A percentile compares a stretch with the other conserved stretches of the same genome.
phyloP scores from a whole-genome alignment of 2,888 invertebrate species.

The Rugalucina vietnamica region DNA sequence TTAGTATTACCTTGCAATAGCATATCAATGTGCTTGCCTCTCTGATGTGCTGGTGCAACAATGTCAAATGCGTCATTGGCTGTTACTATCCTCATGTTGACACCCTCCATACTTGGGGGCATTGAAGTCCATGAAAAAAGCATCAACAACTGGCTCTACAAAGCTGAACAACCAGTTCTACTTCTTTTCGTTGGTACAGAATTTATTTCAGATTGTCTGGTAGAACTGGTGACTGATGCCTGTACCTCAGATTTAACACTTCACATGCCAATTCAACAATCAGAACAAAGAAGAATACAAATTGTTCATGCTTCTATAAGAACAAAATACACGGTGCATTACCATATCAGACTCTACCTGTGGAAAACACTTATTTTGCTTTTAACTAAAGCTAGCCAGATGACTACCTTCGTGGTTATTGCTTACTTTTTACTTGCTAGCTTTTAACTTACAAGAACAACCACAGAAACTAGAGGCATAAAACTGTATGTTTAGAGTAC shows the following conservation, averaged over 20 bases:
- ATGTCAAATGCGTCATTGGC: not conserved
- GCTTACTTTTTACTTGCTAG: too few species aligned
- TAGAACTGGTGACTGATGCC: not conserved
- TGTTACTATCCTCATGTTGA: not conserved
- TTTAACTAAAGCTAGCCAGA: too few species aligned
- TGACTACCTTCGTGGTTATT: too few species aligned
- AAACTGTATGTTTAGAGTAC: too few species aligned
- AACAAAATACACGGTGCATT: too few species aligned
- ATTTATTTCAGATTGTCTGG: constrained; percentile 3
- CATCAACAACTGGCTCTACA: constrained; percentile 14
- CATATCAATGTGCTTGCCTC: constrained; percentile 14
- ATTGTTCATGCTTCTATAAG: too few species aligned
- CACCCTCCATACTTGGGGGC: not conserved
- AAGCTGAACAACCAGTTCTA: not conserved
- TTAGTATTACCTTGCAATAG: constrained; percentile 15
- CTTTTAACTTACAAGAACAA: too few species aligned
- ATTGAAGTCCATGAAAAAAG: not conserved
- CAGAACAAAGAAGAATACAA: too few species aligned
- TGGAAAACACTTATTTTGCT: too few species aligned
- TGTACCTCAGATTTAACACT: not conserved
- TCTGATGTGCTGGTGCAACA: not conserved
- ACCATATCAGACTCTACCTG: too few species aligned
- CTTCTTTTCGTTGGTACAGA: not conserved
- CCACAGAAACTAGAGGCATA: too few species aligned
- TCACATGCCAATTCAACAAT: constrained; percentile 11